These are phyloP conservation scores for Bruchidius siliquastri DNA, from an alignment of 2,888 invertebrate genomes.

Conservation along the genomic window DNA sequence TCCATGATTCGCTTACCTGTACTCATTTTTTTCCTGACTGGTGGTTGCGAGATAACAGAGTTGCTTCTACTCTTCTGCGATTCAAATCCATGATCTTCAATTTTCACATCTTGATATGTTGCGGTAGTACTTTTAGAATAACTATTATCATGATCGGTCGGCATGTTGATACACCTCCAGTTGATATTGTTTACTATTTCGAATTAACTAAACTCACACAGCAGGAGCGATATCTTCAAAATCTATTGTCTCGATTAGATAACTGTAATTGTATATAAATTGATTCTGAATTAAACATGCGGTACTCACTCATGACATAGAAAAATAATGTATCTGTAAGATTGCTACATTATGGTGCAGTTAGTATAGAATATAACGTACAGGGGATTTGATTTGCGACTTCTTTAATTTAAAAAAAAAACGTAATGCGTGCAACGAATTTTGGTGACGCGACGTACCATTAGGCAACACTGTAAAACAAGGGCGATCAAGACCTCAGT, in stretches of 20 bases:
- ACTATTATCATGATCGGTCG: not conserved
- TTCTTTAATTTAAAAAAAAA: too few relatives aligned
- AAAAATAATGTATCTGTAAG: not conserved
- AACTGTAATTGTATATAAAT: not conserved
- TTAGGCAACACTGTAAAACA: too few relatives aligned
- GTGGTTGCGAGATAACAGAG: not conserved
- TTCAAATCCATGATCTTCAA: not conserved
- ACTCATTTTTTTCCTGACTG: not conserved
- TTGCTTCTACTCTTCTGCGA: not conserved
- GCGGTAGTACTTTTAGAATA: not conserved
- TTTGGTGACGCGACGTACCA: too few relatives aligned
- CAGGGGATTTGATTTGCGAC: too few relatives aligned
- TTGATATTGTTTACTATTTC: not conserved
- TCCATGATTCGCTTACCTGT: not conserved
- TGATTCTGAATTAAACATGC: not conserved
- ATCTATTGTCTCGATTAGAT: not conserved
- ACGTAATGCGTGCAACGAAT: too few relatives aligned
- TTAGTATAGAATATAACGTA: not conserved
- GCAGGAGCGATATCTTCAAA: not conserved
- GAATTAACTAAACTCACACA: not conserved
- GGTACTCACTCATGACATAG: not conserved
- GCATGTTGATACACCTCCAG: not conserved
- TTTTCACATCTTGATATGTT: not conserved
- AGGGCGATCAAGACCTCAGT: too few relatives aligned
- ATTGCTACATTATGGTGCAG: not conserved